Evolutionary conservation across 2,888 invertebrate species (phyloP).

Genomic region (Lasioglossum villosulum): DNA sequence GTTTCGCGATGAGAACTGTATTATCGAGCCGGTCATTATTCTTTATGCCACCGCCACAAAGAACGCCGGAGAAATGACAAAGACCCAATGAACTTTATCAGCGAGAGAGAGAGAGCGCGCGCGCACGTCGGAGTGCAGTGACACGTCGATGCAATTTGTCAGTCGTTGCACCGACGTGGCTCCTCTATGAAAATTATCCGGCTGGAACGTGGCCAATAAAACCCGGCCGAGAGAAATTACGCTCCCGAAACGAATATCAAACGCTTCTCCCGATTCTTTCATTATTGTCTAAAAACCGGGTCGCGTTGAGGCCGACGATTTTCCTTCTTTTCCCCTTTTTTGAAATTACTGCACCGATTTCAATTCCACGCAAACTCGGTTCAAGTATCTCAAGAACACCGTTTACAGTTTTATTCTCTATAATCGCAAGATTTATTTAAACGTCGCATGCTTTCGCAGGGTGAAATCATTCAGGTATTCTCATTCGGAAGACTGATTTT

Average conservation of each 20-base stretch:
- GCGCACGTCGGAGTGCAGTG: conserved; percentile 50
- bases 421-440: too few relatives aligned
- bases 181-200: conserved; percentile 56
- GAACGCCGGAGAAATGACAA: conserved; percentile 65
- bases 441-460: too few relatives aligned
- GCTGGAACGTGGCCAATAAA: conserved; percentile 55
- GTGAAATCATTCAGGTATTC: too few relatives aligned
- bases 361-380: not conserved
- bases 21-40: conserved; percentile 58
- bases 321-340: not conserved
- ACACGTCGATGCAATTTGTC: conserved; percentile 67
- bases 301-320: not conserved
- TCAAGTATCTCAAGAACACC: too few relatives aligned
- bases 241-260: conserved; percentile 35
- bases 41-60: conserved; percentile 71
- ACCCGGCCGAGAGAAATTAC: conserved; percentile 24
- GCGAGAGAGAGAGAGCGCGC: conserved; percentile 24
- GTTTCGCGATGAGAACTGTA: conserved; percentile 39
- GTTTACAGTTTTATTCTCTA: too few relatives aligned
- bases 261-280: not conserved
- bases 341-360: not conserved
- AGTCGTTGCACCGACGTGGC: conserved; percentile 56
- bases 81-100: conserved; percentile 77
- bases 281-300: not conserved
- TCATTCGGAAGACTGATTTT: too few relatives aligned